Evolutionary conservation across 2,888 invertebrate genomes (phyloP).

Genomic region (Heliconius erato): DNA sequence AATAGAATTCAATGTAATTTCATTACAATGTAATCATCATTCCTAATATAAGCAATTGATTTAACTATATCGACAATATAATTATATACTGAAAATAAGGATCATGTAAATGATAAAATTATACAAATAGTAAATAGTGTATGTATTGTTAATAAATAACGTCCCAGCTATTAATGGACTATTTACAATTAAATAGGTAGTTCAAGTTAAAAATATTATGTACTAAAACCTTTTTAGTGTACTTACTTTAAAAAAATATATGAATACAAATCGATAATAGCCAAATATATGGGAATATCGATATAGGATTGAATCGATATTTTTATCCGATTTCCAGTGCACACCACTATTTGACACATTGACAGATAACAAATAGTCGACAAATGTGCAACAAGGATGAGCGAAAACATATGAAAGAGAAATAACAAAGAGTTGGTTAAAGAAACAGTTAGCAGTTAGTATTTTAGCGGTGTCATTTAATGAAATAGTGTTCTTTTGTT

Average conservation of each 20-base stretch:
- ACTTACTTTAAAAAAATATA: neutral
- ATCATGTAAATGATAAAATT: too few species aligned
- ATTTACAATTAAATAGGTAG: neutral
- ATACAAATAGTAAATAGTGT: neutral
- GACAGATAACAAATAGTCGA: slow-evolving; percentile 29
- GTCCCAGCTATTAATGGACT: neutral
- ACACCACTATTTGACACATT: slow-evolving; percentile 17
- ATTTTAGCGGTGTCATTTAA: slow-evolving; percentile 36
- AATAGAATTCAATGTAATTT: too few species aligned
- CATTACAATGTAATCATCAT: too few species aligned
- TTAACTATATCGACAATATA: too few species aligned
- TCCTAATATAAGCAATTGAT: too few species aligned
- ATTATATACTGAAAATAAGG: too few species aligned
- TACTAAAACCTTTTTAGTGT: neutral
- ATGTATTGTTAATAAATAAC: neutral
- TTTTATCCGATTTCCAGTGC: neutral
- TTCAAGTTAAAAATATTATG: neutral
- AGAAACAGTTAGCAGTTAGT: slow-evolving; percentile 40
- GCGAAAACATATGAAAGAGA: slow-evolving; percentile 39
- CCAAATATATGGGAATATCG: neutral
- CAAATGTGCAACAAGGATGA: slow-evolving; percentile 47
- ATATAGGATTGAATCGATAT: slow-evolving; percentile 4
- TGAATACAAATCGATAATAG: neutral
- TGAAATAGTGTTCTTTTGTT: slow-evolving; percentile 41
- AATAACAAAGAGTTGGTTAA: slow-evolving; percentile 46